Percentiles rank a stretch among this genome's conserved stretches.
phyloP scores from a whole-genome alignment of 2,113 vertebrate species.

The Synchiropus splendidus region DNA sequence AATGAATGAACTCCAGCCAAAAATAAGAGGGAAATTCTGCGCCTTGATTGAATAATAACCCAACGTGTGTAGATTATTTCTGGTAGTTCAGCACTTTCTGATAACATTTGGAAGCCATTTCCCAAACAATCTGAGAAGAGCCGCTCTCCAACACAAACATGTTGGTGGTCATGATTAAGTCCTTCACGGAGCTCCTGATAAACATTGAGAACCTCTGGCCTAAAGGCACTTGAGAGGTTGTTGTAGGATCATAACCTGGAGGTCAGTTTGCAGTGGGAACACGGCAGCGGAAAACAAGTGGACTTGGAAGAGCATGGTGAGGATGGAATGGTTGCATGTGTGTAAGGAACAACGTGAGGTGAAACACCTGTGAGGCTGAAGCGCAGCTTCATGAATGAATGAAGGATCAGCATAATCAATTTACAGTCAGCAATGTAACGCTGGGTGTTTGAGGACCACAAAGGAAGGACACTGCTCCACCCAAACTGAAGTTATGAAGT shows the following conservation, averaged over 20 bases:
- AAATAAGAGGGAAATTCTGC: conserved; percentile 5
- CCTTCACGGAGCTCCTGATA: conserved; percentile 10
- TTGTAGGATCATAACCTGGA: conserved; percentile 13
- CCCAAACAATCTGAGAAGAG: conserved; percentile 30
- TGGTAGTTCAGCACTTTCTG: conserved; percentile 12
- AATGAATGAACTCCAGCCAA: background rate
- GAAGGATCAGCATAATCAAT: too few species aligned
- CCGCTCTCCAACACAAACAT: conserved; percentile 45
- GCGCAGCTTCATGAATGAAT: too few species aligned
- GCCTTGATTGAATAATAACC: conserved; percentile 14
- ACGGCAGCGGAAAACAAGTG: background rate
- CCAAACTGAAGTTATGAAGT: too few species aligned
- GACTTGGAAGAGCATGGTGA: too few species aligned
- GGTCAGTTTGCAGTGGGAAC: conserved; percentile 22
- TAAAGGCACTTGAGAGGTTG: conserved; percentile 22
- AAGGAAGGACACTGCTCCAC: too few species aligned
- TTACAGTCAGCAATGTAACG: too few species aligned
- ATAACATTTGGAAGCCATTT: conserved; percentile 58
- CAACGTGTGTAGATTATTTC: conserved; percentile 6
- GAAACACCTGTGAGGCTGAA: too few species aligned
- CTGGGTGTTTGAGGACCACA: too few species aligned
- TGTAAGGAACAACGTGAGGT: too few species aligned
- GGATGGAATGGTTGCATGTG: too few species aligned
- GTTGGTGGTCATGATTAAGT: conserved; percentile 42
- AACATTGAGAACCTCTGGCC: conserved; percentile 21